phyloP scores from a whole-genome alignment of 2,113 vertebrate genomes.

The Saccopteryx bilineata region DNA sequence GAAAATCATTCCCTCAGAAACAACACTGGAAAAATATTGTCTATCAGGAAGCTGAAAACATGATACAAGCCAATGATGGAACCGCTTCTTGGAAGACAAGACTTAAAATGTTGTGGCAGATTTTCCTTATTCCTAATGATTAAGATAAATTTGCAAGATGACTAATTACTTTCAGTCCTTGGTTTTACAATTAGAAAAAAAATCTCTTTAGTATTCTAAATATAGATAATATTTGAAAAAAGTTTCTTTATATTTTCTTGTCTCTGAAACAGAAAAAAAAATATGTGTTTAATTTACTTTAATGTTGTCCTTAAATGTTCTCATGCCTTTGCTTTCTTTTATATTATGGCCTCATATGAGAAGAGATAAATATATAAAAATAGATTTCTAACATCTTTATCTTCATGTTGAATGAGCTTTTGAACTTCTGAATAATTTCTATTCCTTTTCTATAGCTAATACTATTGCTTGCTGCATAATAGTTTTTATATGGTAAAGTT shows the following conservation, averaged over 20 bases:
- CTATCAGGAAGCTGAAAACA: neutral
- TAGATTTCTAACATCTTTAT: neutral
- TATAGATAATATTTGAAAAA: neutral
- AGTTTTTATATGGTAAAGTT: neutral
- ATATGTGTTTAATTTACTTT: neutral
- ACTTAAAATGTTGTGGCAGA: neutral
- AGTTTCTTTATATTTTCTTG: slow-evolving; percentile 20
- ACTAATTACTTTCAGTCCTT: slow-evolving; percentile 35
- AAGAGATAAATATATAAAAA: slow-evolving; percentile 28
- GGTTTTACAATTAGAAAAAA: slow-evolving; percentile 25
- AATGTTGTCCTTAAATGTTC: neutral
- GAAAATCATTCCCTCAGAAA: neutral
- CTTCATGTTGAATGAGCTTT: slow-evolving; percentile 15
- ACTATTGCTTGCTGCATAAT: slow-evolving; percentile 39
- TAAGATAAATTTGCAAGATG: neutral
- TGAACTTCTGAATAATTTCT: slow-evolving; percentile 41
- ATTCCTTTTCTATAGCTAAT: slow-evolving; percentile 51
- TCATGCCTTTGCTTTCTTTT: neutral
- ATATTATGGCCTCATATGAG: neutral
- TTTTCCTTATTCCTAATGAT: slow-evolving; percentile 36
- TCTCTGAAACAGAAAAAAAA: slow-evolving; percentile 20
- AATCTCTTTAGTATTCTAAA: slow-evolving; percentile 22
- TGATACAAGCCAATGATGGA: neutral
- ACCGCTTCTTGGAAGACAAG: neutral
- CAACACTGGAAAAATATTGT: neutral